A percentile compares a stretch with the other conserved stretches of the same genome.
Conservation (phyloP, 2,113 vertebrate species). For the Vidua macroura region DNA sequence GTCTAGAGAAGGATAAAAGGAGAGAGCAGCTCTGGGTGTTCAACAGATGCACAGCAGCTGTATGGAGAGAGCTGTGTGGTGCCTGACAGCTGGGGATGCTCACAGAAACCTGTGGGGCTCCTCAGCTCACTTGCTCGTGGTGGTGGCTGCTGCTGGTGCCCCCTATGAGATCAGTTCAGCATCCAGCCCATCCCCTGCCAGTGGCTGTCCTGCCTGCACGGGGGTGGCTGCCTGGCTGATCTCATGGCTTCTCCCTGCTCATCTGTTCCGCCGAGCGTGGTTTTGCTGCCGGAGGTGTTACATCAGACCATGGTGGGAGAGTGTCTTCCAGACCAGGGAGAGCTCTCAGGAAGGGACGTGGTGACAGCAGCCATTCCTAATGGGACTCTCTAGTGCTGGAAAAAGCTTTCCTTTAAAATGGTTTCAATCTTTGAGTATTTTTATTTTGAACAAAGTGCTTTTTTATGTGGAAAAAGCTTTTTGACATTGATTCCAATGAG, state of each 20-base stretch:
- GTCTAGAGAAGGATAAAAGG: background rate
- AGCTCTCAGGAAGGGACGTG: background rate
- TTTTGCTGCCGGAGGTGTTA: background rate
- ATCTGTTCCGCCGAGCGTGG: accelerated
- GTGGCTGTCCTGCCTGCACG: background rate
- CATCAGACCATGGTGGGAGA: background rate
- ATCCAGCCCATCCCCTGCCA: background rate
- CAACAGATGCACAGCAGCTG: background rate
- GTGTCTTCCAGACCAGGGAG: background rate
- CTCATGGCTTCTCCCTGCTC: conserved; percentile 13
- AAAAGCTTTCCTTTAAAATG: background rate
- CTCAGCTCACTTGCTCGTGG: accelerated
- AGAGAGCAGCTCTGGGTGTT: background rate
- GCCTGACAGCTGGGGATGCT: background rate
- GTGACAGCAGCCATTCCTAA: background rate
- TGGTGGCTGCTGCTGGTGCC: background rate
- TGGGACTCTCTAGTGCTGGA: background rate
- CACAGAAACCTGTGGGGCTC: background rate
- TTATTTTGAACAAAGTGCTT: background rate
- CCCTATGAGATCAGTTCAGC: accelerated
- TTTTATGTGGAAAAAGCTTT: background rate
- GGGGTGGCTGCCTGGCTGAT: background rate
- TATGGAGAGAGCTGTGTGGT: background rate
- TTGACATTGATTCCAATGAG: background rate
- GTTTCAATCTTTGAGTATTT: background rate